A percentile compares a stretch with the other conserved stretches of the same genome.
phyloP scores from a whole-genome alignment of 2,797 vertebrate genomes.

The Spea hammondii region DNA sequence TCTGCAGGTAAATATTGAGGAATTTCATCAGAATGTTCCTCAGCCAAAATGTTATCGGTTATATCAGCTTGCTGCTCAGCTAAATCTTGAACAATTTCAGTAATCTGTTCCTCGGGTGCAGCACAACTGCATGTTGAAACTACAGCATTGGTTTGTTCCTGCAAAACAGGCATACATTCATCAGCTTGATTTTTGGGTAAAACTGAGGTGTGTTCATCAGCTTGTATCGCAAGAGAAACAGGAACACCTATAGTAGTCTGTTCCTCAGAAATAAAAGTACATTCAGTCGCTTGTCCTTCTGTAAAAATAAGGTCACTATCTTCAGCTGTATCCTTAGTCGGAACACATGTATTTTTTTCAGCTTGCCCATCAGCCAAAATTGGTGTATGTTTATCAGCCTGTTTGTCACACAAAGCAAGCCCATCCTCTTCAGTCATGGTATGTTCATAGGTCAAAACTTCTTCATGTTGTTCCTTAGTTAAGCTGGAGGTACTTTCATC shows the following conservation, averaged over 20 bases:
- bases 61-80: neutral
- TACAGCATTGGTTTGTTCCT: neutral
- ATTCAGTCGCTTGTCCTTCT: neutral
- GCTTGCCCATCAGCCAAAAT: neutral
- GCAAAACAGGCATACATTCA: neutral
- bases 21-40: conserved; percentile 21
- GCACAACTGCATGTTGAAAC: neutral
- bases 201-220: neutral
- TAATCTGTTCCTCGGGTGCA: neutral
- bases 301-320: neutral
- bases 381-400: neutral
- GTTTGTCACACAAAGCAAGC: neutral
- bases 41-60: neutral
- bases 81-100: neutral
- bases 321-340: neutral
- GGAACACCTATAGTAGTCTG: neutral
- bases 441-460: neutral
- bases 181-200: neutral
- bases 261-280: no score
- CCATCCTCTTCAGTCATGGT: no score
- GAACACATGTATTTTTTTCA: neutral
- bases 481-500: neutral
- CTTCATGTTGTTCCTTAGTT: neutral
- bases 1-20: conserved; percentile 25
- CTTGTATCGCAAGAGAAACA: neutral